These are phyloP conservation scores for Dione vanillae DNA, from an alignment of 2,888 invertebrate species.

Conservation along the genomic window DNA sequence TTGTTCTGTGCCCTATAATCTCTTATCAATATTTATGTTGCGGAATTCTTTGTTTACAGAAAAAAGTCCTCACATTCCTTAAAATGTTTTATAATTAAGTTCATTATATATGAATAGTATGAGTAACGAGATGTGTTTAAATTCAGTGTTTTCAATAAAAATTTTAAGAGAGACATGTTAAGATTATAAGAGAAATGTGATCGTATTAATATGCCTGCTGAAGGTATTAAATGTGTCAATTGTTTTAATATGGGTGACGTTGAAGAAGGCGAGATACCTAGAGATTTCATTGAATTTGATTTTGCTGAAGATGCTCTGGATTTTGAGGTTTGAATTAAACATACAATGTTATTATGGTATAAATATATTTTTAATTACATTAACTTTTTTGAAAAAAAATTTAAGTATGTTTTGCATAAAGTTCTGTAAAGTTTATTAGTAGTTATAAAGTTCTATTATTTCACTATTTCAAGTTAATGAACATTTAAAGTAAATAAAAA, in stretches of 20 bases:
- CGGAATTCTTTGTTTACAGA: not conserved
- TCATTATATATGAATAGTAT: not conserved
- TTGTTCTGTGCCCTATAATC: not conserved
- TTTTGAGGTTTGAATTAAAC: conserved; percentile 71
- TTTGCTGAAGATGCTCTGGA: conserved; percentile 79
- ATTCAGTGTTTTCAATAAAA: not conserved
- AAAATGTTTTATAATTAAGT: not conserved
- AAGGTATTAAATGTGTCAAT: conserved; percentile 62
- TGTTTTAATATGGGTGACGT: conserved; percentile 74
- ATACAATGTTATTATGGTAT: not conserved
- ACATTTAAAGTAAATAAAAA: too few species aligned
- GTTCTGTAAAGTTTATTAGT: too few species aligned
- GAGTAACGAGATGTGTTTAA: not conserved
- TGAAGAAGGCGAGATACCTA: conserved; percentile 72
- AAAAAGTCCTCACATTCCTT: not conserved
- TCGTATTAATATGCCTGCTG: conserved; percentile 46
- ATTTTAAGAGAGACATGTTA: not conserved
- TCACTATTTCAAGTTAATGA: too few species aligned
- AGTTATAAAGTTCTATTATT: too few species aligned
- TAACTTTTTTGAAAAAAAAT: too few species aligned
- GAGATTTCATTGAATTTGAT: conserved; percentile 73
- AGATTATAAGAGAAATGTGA: not conserved
- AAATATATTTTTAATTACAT: not conserved
- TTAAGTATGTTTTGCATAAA: too few species aligned
- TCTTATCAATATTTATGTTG: conserved; percentile 4